Evolutionary conservation across 2,888 invertebrate species (phyloP), one percentile per base, ranked within the genome.

Genomic region (Lasioglossum villosulum): DNA sequence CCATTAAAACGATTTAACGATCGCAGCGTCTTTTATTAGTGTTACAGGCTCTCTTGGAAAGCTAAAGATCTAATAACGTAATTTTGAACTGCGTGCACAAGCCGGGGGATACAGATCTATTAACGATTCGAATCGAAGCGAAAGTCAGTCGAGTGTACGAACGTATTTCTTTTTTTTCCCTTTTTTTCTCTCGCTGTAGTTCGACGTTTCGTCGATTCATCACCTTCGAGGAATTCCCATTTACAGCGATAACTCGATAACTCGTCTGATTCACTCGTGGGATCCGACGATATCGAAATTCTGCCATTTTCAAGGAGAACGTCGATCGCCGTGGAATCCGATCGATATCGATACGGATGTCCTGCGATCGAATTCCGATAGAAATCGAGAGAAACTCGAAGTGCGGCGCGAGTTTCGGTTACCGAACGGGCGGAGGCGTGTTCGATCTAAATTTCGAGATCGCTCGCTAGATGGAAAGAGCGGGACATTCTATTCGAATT

Each of bases 171-270:
- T 37, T 76, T 66, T 66, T 27, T 76, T 34, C 19, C 12, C 2
- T n/a, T n/a, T n/a, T n/a, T 12, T 4, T 48, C 68, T 34, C 34
- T 56, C 74, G 39, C 37, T n/a, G 19, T 52, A 23, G 27, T 63
- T 45, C 42, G 68, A 77, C 45, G 23, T 84, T 84, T 84, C 84
- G 78, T 84, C 78, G 84, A 83, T 84, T 83, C 77, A 78, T 83
- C 83, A 70, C 70, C 70, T 83, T 68, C 84, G 42, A 75, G 63
- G 84, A 75, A 78, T 78, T 84, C 30, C 68, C 83, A 27, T 77
- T 66, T 56, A 0, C 48, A 74, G 39, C 39, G 70, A 70, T 70
- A 70, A 68, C 23, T 70, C 68, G 68, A 34, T 37, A 39, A 37
- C 70, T 37, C 70, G 70, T 68, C 34, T 70, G 39, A 68, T 68